Evolutionary conservation across 2,888 invertebrate species (phyloP).

Genomic region (Drosophila neonasuta): DNA sequence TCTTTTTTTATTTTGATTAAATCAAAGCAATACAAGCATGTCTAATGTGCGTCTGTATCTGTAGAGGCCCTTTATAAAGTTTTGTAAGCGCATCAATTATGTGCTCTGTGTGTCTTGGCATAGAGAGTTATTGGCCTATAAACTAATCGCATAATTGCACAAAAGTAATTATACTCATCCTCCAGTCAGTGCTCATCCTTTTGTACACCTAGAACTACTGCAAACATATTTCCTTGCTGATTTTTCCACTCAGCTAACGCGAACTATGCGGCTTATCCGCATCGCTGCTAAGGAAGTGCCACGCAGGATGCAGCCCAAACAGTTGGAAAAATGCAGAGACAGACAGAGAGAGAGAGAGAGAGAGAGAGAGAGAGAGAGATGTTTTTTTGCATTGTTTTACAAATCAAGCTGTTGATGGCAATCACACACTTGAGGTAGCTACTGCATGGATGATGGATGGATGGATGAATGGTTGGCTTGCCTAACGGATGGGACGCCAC

Average conservation of each 20-base stretch:
- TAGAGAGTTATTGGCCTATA: conserved; percentile 79
- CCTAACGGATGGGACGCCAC: conserved; percentile 16
- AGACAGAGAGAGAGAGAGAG: not conserved
- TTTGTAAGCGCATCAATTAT: conserved; percentile 62
- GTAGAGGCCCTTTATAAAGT: not conserved
- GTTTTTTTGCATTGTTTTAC: conserved; percentile 40
- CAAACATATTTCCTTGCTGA: conserved; percentile 57
- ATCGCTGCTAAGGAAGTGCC: conserved; percentile 49
- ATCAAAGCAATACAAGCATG: conserved; percentile 45
- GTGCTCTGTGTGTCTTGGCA: conserved; percentile 33
- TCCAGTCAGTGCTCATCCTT: conserved; percentile 41
- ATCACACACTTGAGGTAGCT: conserved; percentile 72
- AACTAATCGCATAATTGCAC: conserved; percentile 79
- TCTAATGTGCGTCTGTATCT: conserved; percentile 15
- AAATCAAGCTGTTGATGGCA: conserved; percentile 77
- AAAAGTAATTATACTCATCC: conserved; percentile 72
- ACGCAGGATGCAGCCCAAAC: conserved; percentile 33
- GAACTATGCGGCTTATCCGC: conserved; percentile 74
- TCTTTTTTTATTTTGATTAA: conserved; percentile 54
- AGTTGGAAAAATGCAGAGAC: conserved; percentile 51
- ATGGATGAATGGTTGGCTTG: not conserved
- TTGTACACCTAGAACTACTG: conserved; percentile 48
- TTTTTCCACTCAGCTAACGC: conserved; percentile 74
- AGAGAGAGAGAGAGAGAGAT: conserved; percentile 2
- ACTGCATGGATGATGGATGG: conserved; percentile 5